Base-by-base conservation (phyloP, 2,113 vertebrate species). In the Haemorhous mexicanus region DNA sequence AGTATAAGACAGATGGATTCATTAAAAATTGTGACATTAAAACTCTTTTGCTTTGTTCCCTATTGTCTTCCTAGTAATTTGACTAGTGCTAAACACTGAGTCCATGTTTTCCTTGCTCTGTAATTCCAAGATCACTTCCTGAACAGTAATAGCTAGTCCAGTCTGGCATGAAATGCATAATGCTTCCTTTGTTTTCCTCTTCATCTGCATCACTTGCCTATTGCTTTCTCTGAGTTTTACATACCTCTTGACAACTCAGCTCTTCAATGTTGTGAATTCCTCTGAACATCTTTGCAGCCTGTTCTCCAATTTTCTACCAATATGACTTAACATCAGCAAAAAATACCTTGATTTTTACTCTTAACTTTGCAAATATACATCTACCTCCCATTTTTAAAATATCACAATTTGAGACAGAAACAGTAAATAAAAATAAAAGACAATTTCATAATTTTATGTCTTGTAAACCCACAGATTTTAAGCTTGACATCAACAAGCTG, bases 1-100 rank as follows among this genome's bases (percentile, higher is more conserved):
- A 77, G 59, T 32, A 66, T 63, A 74, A 66, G 12, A 69, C 0
- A 0, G 30, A 81, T 0, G 0, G 16, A 56, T 55, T 72, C 10
- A 49, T 77, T 69, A 58, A 41, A n/a, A 87, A 47, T 16, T 11
- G 18, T 66, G 41, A 53, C 28, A 68, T 58, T 62, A 86, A 73
- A n/a, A 56, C 37, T 8, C 3, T 53, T 89, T 41, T 86, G 17
- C 28, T 86, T 84, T 69, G 14, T 14, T 92, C 15, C 9, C 11
- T 55, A 5, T 32, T 92, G 30, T 76, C 26, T 83, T 88, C 32
- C 58, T 56, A 68, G 44, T n/a, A 3, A 52, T 64, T 72, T 55
- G 49, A 72, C 67, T 61, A 41, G 41, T n/a, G 30, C 7, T 69
- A 64, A 61, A 79, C 9, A 68, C 14, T 20, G 18, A 81, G 6